Conservation (phyloP, 2,797 vertebrate genomes). For the Leptodactylus fallax region DNA sequence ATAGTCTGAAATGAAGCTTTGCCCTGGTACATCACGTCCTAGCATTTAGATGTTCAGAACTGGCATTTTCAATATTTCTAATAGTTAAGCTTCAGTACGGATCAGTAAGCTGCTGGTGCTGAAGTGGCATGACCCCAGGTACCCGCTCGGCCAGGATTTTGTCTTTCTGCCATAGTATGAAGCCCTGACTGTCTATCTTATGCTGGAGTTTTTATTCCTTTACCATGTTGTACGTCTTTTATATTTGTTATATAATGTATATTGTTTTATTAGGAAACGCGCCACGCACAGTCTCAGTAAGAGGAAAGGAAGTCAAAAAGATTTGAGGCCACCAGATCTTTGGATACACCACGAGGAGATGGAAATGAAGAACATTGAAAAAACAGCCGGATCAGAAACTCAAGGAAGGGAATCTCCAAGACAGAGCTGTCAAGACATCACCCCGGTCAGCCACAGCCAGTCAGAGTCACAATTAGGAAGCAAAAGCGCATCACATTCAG, state of each 20-base stretch:
- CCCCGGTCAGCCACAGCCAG: constrained; percentile 90
- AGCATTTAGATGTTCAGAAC: constrained; percentile 56
- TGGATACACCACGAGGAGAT: constrained; percentile 98
- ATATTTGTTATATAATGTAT: neutral
- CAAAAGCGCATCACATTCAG: constrained; percentile 89
- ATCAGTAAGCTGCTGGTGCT: constrained; percentile 53
- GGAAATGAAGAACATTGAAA: constrained; percentile 97
- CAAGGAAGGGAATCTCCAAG: constrained; percentile 83
- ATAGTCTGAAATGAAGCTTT: constrained; percentile 67
- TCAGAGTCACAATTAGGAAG: constrained; percentile 91
- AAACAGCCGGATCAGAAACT: constrained; percentile 78
- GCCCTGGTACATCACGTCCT: constrained; percentile 57
- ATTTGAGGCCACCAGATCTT: constrained; percentile 91
- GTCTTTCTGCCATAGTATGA: neutral
- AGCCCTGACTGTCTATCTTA: neutral
- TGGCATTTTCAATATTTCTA: constrained; percentile 65
- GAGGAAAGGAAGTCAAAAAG: constrained; percentile 94
- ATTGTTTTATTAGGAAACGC: constrained; percentile 79
- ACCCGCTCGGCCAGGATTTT: constrained; percentile 45
- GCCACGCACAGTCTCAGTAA: constrained; percentile 89
- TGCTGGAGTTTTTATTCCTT: neutral
- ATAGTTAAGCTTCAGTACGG: constrained; percentile 36
- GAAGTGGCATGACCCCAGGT: constrained; percentile 32
- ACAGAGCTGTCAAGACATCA: constrained; percentile 89
- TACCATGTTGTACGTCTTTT: neutral